phyloP scores from a whole-genome alignment of 2,888 invertebrate species.

The Mayetiola destructor region DNA sequence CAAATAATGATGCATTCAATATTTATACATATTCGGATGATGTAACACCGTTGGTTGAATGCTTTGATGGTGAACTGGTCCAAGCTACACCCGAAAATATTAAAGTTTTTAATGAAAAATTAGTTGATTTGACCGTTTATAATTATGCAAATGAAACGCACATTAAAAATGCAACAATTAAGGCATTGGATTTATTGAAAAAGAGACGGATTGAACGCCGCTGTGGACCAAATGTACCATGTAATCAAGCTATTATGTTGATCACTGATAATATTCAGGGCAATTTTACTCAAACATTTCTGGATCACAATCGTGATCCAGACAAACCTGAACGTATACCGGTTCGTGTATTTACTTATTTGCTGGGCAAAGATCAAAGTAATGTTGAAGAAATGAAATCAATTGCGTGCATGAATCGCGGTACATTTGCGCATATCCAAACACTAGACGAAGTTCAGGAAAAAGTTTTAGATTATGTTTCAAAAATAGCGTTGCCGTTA shows the following conservation, averaged over 20 bases:
- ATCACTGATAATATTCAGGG: conserved; percentile 98
- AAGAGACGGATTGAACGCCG: conserved; percentile 40
- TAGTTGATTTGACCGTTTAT: conserved; percentile 22
- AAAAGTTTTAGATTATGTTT: conserved; percentile 90
- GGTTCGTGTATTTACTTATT: conserved; percentile 87
- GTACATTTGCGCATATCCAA: conserved; percentile 88
- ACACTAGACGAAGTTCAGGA: conserved; percentile 92
- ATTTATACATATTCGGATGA: conserved; percentile 68
- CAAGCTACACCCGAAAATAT: conserved; percentile 81
- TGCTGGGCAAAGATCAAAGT: conserved; percentile 85
- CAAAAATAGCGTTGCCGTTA: conserved; percentile 77
- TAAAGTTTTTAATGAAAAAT: conserved; percentile 50
- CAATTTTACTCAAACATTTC: conserved; percentile 81
- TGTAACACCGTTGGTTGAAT: conserved; percentile 61
- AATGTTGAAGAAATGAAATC: conserved; percentile 78
- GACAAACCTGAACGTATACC: conserved; percentile 52
- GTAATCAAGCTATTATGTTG: conserved; percentile 95
- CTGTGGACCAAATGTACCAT: conserved; percentile 44
- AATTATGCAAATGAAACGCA: conserved; percentile 47
- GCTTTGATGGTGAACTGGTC: conserved; percentile 68
- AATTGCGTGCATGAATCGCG: conserved; percentile 93
- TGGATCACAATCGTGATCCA: conserved; percentile 55
- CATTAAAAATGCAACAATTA: conserved; percentile 61
- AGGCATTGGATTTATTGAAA: conserved; percentile 69
- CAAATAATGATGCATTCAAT: conserved; percentile 95